phyloP scores from a whole-genome alignment of 2,888 invertebrate species.

The Pteria penguin region DNA sequence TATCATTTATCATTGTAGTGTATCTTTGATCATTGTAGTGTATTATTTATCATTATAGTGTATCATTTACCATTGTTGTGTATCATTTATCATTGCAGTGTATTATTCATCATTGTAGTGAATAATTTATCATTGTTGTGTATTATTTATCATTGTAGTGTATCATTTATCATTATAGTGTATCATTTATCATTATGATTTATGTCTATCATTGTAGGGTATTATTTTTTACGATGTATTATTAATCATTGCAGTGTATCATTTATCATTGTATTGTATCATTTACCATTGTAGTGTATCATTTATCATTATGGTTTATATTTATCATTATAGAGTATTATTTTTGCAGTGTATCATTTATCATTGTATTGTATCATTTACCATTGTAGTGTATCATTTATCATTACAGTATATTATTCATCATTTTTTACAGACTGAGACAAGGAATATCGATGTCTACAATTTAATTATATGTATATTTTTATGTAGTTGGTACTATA shows the following conservation, averaged over 20 bases:
- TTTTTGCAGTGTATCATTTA: background rate
- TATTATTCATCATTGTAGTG: background rate
- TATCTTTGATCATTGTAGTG: background rate
- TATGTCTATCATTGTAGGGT: background rate
- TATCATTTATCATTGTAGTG: background rate
- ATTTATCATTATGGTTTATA: no score
- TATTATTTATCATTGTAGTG: background rate
- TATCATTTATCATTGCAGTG: background rate
- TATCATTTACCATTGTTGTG: background rate
- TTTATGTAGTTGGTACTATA: no score
- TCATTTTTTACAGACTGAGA: no score
- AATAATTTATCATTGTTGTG: background rate
- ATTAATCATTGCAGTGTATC: background rate
- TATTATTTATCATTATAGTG: background rate
- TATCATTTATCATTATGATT: no score
- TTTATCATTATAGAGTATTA: background rate
- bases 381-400: background rate
- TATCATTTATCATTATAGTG: background rate
- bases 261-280: background rate
- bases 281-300: background rate
- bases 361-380: background rate
- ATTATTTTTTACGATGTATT: background rate
- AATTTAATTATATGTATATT: no score
- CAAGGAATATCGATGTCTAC: no score
- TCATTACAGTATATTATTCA: background rate